These are phyloP conservation scores for Ascidia mentula DNA, from an alignment of 23 tunicate species.

Conservation along the genomic window DNA sequence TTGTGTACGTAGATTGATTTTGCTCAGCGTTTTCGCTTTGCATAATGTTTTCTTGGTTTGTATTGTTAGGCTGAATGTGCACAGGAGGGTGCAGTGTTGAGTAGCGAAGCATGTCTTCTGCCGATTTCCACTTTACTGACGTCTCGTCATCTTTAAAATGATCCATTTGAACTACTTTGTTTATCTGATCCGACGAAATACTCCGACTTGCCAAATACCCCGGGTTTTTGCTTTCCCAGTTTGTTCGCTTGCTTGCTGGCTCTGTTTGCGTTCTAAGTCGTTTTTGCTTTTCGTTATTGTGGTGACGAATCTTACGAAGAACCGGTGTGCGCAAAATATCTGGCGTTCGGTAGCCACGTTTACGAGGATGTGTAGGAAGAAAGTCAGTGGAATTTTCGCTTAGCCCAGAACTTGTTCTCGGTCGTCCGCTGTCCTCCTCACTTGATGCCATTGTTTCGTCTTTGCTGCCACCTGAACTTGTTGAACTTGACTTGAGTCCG, in stretches of 20 bases:
- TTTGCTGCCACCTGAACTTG: not conserved
- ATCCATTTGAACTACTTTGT: not conserved
- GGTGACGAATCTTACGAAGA: constrained; percentile 1
- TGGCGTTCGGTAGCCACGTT: not conserved
- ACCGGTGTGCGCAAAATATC: not conserved
- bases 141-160: not conserved
- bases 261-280: not conserved
- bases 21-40: too few relatives aligned
- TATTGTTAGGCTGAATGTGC: not conserved
- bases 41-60: not conserved
- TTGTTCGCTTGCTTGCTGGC: not conserved
- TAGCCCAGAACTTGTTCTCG: not conserved
- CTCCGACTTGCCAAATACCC: constrained; percentile 10
- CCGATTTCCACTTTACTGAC: not conserved
- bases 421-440: not conserved
- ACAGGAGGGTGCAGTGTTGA: not conserved
- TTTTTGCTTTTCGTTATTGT: not conserved
- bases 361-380: not conserved
- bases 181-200: not conserved
- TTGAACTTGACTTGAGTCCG: not conserved
- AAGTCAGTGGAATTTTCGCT: not conserved
- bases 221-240: not conserved
- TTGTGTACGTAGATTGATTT: too few relatives aligned
- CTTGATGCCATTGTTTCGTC: not conserved
- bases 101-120: not conserved